Evolutionary conservation across 2,113 vertebrate species (phyloP), one percentile per base, ranked within the genome.

Genomic region (Dryoscopus gambensis): DNA sequence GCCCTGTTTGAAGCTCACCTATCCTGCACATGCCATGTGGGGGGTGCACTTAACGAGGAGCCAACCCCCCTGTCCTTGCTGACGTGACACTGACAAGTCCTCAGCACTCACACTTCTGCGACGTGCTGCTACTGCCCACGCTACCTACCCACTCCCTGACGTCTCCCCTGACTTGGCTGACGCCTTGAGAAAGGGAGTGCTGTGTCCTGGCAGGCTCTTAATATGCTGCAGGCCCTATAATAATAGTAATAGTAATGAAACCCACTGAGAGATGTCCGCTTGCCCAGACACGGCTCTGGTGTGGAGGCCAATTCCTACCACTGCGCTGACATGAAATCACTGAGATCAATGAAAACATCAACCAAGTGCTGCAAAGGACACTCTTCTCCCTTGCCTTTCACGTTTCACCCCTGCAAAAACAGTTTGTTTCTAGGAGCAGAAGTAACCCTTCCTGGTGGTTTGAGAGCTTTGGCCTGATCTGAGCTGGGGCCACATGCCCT

Each of bases 311-410:
- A 35, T 44, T 92, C 55, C 83, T 84, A 42, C 52, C 18, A 19
- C 68, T 18, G 59, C 0, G 8, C 73, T 95, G 93, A 93, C 94
- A 92, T 73, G 84, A 92, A 96, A 89, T 95, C 96, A 90, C 95
- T 64, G 84, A 89, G 64, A 95, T 95, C 89, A 89, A 89, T 92
- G 80, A 65, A 71, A 84, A 85, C 3, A 2, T 69, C 86, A 86
- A 46, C 68, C 42, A 50, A 67, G 35, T 40, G 76, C 63, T 57
- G 56, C 4, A 1, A 89, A 90, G 42, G 59, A 88, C 1, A 8
- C 10, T 27, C 11, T 88, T 74, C 92, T 95, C 47, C 42, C 33
- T 57, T 44, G 25, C 46, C 27, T 93, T 88, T 77, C 42, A 16
- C 47, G 21, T 81, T 63, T 87, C 31, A 28, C 10, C 23, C 39